A percentile compares a stretch with the other conserved stretches of the same genome.
Conservation (phyloP, 37 sponge, comb jelly and placozoan species). For the Lycopodina hypogea region DNA sequence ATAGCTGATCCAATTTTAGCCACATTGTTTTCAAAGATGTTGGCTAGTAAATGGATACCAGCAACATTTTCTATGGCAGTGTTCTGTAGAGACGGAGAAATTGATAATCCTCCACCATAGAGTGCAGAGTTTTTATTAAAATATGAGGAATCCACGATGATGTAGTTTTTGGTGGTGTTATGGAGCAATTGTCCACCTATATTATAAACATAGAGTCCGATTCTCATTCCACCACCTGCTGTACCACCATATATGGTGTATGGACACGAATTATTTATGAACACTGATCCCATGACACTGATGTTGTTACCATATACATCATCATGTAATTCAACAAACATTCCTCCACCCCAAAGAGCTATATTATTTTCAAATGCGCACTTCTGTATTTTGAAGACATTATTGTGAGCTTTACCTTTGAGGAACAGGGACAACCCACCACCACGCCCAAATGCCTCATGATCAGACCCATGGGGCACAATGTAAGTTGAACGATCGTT, state of each 20-base stretch:
- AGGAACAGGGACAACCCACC: constrained; percentile 67
- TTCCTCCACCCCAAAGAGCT: constrained; percentile 69
- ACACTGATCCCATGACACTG: background rate
- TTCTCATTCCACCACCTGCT: constrained; percentile 54
- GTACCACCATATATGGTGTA: constrained; percentile 27
- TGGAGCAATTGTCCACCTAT: no score
- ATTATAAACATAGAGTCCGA: constrained; percentile 21
- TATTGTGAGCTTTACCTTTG: constrained; percentile 47
- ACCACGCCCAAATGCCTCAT: constrained; percentile 68
- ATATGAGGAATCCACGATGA: background rate
- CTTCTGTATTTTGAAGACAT: constrained; percentile 30
- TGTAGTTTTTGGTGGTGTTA: background rate
- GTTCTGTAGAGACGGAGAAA: constrained; percentile 21
- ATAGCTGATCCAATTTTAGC: constrained; percentile 59
- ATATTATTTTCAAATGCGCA: constrained; percentile 48
- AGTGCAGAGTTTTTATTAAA: constrained; percentile 45
- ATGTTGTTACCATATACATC: constrained; percentile 28
- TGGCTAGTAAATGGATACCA: background rate
- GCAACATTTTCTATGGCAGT: background rate
- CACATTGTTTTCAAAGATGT: constrained; percentile 29
- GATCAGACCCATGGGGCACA: constrained; percentile 34
- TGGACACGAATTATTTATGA: constrained; percentile 12
- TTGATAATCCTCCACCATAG: constrained; percentile 64
- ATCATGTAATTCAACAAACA: constrained; percentile 60
- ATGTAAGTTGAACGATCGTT: constrained; percentile 9